Evolutionary conservation across 2,797 vertebrate genomes (phyloP).

Genomic region (Helostoma temminkii): DNA sequence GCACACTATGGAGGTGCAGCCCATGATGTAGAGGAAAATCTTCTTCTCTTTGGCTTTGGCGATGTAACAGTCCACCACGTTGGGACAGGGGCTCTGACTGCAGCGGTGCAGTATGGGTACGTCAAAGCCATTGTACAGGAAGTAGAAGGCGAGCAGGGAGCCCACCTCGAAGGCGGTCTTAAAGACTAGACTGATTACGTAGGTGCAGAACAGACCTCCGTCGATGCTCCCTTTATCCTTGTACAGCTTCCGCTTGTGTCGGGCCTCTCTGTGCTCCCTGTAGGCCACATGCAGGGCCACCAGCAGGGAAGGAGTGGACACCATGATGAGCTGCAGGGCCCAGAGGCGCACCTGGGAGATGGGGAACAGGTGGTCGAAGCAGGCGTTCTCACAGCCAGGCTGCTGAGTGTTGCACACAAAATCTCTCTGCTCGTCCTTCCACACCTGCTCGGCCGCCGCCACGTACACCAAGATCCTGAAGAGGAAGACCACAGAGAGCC

Average conservation of each 20-base stretch:
- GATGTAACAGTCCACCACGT: slow-evolving; percentile 88
- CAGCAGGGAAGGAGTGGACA: slow-evolving; percentile 90
- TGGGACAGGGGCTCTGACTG: slow-evolving; percentile 87
- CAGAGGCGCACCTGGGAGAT: slow-evolving; percentile 90
- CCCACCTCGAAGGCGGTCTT: slow-evolving; percentile 88
- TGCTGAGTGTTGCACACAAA: slow-evolving; percentile 90
- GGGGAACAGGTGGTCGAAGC: slow-evolving; percentile 92
- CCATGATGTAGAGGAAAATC: slow-evolving; percentile 90
- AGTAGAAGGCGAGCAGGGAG: slow-evolving; percentile 89
- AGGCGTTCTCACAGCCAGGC: slow-evolving; percentile 91
- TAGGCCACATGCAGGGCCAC: slow-evolving; percentile 91
- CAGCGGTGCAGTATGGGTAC: slow-evolving; percentile 86
- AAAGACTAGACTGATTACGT: slow-evolving; percentile 87
- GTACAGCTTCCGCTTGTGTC: slow-evolving; percentile 81
- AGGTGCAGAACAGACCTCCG: slow-evolving; percentile 89
- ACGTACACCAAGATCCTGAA: slow-evolving; percentile 90
- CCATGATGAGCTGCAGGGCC: slow-evolving; percentile 92
- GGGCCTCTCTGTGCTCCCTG: slow-evolving; percentile 85
- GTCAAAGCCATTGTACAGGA: slow-evolving; percentile 87
- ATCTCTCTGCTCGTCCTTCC: slow-evolving; percentile 90
- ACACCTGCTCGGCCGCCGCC: slow-evolving; percentile 89
- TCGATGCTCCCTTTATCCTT: slow-evolving; percentile 82
- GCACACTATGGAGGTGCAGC: slow-evolving; percentile 87
- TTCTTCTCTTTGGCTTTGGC: slow-evolving; percentile 90
- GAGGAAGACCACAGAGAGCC: slow-evolving; percentile 89